Evolutionary conservation across 2,797 vertebrate genomes (phyloP).

Genomic region (Takifugu rubripes): DNA sequence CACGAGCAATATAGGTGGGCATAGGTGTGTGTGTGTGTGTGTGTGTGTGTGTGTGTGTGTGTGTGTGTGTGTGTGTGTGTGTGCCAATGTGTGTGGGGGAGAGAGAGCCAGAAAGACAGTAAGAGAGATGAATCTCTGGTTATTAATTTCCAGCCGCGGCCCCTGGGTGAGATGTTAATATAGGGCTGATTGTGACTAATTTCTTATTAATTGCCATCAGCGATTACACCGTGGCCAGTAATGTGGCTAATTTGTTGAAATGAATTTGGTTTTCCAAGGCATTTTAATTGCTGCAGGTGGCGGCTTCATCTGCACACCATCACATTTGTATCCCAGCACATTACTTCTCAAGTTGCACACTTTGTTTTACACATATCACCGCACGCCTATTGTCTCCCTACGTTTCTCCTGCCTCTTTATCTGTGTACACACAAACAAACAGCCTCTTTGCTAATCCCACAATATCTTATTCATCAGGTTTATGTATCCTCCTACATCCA

Average conservation of each 20-base stretch:
- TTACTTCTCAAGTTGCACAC: constrained; percentile 48
- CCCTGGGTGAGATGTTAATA: constrained; percentile 77
- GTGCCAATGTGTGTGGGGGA: constrained; percentile 16
- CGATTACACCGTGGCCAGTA: constrained; percentile 78
- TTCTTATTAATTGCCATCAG: constrained; percentile 82
- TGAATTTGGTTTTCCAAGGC: constrained; percentile 74
- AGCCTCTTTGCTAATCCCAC: constrained; percentile 39
- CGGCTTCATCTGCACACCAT: constrained; percentile 33
- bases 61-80: constrained; percentile 24
- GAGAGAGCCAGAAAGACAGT: constrained; percentile 62
- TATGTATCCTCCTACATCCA: constrained; percentile 41
- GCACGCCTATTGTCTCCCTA: constrained; percentile 9
- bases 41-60: constrained; percentile 12
- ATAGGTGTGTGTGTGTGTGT: constrained; percentile 56
- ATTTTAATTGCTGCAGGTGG: constrained; percentile 79
- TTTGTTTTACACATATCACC: constrained; percentile 12
- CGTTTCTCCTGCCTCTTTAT: constrained; percentile 22
- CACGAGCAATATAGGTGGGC: constrained; percentile 68
- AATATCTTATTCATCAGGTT: constrained; percentile 59
- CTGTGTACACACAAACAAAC: constrained; percentile 33
- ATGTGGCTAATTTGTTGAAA: constrained; percentile 78
- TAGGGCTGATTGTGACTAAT: constrained; percentile 78
- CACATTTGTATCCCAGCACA: constrained; percentile 50
- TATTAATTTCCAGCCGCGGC: constrained; percentile 77
- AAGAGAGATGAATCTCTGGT: constrained; percentile 74